Evolutionary conservation across 2,888 invertebrate species (phyloP).

Genomic region (Kryphioiulus occultus): DNA sequence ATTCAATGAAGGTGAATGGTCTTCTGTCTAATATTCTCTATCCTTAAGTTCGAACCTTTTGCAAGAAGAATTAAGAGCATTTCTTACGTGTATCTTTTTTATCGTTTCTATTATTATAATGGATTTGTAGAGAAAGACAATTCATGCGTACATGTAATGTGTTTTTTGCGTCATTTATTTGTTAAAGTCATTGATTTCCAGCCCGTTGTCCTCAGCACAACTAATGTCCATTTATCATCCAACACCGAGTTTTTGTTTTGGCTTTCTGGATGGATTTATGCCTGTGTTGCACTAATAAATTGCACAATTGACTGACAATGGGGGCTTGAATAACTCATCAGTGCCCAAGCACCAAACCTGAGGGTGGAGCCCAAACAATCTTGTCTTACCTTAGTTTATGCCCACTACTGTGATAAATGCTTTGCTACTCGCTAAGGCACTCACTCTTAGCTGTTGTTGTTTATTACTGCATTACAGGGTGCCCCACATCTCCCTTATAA

Average conservation of each 20-base stretch:
- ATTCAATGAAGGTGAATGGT: neutral
- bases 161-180: conserved; percentile 16
- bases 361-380: neutral
- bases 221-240: neutral
- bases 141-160: neutral
- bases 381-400: conserved; percentile 9
- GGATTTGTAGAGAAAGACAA: neutral
- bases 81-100: neutral
- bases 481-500: too few relatives aligned
- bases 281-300: neutral
- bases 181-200: conserved; percentile 16
- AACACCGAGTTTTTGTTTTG: neutral
- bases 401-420: neutral
- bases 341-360: neutral
- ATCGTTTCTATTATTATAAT: conserved; percentile 3
- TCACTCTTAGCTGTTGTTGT: neutral
- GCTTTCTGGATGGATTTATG: conserved; percentile 18
- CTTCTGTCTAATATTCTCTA: neutral
- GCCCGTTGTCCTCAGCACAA: neutral
- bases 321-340: neutral
- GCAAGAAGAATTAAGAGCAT: neutral
- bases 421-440: neutral
- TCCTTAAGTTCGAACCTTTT: neutral
- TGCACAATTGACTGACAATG: neutral
- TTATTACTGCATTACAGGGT: neutral